Conservation (phyloP, 2,113 vertebrate genomes). For the Macrotis lagotis region DNA sequence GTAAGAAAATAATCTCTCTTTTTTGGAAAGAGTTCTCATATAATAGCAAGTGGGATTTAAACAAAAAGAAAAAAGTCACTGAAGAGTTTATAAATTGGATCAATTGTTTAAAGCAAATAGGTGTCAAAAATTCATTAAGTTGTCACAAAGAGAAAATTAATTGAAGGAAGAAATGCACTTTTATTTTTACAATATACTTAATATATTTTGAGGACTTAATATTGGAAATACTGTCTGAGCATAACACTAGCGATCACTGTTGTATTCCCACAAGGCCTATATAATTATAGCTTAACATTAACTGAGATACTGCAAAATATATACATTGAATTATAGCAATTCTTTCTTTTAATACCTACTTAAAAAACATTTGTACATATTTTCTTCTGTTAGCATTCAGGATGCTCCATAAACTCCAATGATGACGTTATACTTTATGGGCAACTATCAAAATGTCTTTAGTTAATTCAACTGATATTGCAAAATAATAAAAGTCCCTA, state of each 20-base stretch:
- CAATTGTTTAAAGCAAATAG: background rate
- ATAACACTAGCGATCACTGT: background rate
- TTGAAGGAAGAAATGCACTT: background rate
- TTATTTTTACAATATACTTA: background rate
- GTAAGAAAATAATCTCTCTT: background rate
- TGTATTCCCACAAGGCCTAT: background rate
- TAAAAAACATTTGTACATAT: constrained; percentile 26
- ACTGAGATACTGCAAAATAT: constrained; percentile 44
- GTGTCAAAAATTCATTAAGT: background rate
- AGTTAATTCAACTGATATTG: constrained; percentile 70
- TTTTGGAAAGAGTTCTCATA: background rate
- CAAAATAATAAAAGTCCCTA: constrained; percentile 27
- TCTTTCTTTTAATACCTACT: constrained; percentile 49
- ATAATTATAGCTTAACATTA: constrained; percentile 15
- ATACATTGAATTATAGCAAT: background rate
- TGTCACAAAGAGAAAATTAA: constrained; percentile 12
- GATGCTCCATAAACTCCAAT: constrained; percentile 35
- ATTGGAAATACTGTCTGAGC: constrained; percentile 5
- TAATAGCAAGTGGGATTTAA: background rate
- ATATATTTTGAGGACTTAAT: constrained; percentile 24
- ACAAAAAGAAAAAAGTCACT: background rate
- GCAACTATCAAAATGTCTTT: constrained; percentile 57
- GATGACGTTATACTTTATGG: constrained; percentile 24
- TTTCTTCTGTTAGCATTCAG: constrained; percentile 59
- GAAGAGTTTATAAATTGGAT: background rate